Evolutionary conservation across 2,113 vertebrate species (phyloP).

Genomic region (Melierax canorus): DNA sequence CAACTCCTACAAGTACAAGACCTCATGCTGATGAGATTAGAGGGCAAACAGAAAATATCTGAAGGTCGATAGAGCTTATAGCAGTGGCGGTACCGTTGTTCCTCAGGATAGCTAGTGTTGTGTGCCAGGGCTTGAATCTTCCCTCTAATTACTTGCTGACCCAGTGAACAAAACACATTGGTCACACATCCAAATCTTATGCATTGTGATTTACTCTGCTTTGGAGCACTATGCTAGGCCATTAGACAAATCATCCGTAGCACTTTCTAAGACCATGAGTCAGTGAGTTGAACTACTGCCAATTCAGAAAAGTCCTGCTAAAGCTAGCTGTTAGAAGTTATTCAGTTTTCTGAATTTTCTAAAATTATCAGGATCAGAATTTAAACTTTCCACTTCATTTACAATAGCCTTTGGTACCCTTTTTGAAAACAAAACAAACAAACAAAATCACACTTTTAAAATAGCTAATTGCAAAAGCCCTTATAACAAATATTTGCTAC

Average conservation of each 20-base stretch:
- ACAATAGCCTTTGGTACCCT: not conserved
- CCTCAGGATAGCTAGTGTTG: not conserved
- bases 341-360: not conserved
- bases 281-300: not conserved
- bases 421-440: not conserved
- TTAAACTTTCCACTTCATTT: not conserved
- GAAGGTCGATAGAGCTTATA: not conserved
- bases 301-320: not conserved
- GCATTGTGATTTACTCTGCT: not conserved
- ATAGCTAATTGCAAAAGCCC: not conserved
- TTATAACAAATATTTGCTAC: not conserved
- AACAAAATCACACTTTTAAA: not conserved
- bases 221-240: not conserved
- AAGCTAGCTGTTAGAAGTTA: not conserved
- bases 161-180: slow-evolving; percentile 29
- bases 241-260: slow-evolving; percentile 40
- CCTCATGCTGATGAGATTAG: not conserved
- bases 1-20: not conserved
- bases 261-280: not conserved
- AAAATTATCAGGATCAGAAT: not conserved
- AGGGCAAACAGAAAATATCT: not conserved
- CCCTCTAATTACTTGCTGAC: slow-evolving; percentile 22
- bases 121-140: not conserved
- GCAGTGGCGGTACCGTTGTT: not conserved
- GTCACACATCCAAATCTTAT: slow-evolving; percentile 9